Percentiles rank a stretch among this genome's conserved stretches.
phyloP scores from a whole-genome alignment of 1,140 invertebrate genomes.

The Watersipora subatra region DNA sequence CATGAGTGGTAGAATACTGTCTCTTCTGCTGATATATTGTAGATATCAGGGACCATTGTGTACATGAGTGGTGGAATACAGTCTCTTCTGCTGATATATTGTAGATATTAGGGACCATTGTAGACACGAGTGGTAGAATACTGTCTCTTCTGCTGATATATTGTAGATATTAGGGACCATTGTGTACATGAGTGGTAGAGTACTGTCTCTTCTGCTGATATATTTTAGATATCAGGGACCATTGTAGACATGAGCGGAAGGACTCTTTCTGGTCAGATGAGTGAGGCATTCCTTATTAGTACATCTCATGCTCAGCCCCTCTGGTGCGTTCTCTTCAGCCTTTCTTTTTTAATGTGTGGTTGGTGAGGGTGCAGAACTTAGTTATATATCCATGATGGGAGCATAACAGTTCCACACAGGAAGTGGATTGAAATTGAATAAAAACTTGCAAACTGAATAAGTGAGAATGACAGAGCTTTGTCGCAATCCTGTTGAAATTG shows the following conservation, averaged over 20 bases:
- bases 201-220: no score
- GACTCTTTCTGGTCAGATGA: constrained; percentile 53
- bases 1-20: background rate
- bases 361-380: background rate
- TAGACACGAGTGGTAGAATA: constrained; percentile 51
- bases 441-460: no score
- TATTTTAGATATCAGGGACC: constrained; percentile 46
- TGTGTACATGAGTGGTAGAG: no score
- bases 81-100: no score
- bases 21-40: no score
- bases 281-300: constrained; percentile 50
- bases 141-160: no score
- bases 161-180: no score
- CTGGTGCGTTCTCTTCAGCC: constrained; percentile 40
- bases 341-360: background rate
- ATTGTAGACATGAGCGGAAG: constrained; percentile 53
- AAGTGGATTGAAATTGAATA: background rate
- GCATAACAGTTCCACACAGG: background rate
- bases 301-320: constrained; percentile 47
- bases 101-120: no score
- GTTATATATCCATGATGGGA: background rate
- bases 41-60: no score
- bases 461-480: no score
- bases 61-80: no score
- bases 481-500: no score